These are phyloP conservation scores for Cantharis nigra DNA, from an alignment of 2,888 invertebrate species.

Conservation along the genomic window DNA sequence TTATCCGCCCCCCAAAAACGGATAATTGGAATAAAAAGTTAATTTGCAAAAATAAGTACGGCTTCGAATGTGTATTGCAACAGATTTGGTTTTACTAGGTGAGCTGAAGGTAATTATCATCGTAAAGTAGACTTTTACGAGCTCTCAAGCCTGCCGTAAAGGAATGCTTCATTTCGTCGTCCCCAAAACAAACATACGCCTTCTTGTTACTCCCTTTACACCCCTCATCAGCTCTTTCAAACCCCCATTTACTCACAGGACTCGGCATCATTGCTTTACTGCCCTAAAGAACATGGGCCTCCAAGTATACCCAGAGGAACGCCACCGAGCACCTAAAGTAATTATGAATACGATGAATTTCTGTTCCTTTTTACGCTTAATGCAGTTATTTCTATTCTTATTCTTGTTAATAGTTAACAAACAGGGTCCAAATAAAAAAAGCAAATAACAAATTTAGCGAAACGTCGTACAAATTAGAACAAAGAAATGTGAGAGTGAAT, in stretches of 20 bases:
- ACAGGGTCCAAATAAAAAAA: slow-evolving; percentile 27
- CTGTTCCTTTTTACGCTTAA: slow-evolving; percentile 50
- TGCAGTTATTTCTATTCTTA: slow-evolving; percentile 45
- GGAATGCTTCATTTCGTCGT: slow-evolving; percentile 53
- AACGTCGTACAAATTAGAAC: slow-evolving; percentile 22
- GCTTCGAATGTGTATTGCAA: slow-evolving; percentile 15
- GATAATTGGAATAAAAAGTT: neutral
- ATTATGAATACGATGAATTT: slow-evolving; percentile 54
- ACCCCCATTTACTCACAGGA: slow-evolving; percentile 23
- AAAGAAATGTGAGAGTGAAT: slow-evolving; percentile 25
- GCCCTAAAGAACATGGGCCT: slow-evolving; percentile 30
- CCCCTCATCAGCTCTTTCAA: slow-evolving; percentile 25
- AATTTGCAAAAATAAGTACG: neutral
- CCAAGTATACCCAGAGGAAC: slow-evolving; percentile 42
- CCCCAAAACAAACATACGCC: slow-evolving; percentile 47
- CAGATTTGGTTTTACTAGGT: slow-evolving; percentile 20
- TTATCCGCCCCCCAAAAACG: neutral
- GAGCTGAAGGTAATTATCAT: slow-evolving; percentile 55
- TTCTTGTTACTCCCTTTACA: slow-evolving; percentile 37
- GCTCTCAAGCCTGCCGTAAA: slow-evolving; percentile 50
- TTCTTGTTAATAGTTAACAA: slow-evolving; percentile 39
- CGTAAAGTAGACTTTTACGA: slow-evolving; percentile 58
- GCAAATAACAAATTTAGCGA: slow-evolving; percentile 25
- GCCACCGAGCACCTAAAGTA: slow-evolving; percentile 51
- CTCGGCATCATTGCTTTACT: slow-evolving; percentile 24